These are phyloP conservation scores for Leuciscus waleckii DNA, from an alignment of 2,797 vertebrate genomes.

Conservation along the genomic window DNA sequence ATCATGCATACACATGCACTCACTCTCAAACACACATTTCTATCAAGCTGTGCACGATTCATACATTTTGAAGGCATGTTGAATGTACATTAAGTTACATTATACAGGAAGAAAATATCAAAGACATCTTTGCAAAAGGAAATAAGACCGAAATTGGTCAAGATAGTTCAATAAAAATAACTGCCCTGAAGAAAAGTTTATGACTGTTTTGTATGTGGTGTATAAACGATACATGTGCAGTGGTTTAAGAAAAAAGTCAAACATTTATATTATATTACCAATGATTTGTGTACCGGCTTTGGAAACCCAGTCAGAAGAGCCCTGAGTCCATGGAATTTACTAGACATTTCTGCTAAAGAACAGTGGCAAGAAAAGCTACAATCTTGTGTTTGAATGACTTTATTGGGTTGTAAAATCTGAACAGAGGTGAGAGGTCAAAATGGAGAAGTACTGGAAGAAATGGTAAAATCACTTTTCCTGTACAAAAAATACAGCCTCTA, in stretches of 20 bases:
- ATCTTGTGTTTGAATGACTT: conserved; percentile 61
- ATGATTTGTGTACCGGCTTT: conserved; percentile 15
- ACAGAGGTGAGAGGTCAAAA: conserved; percentile 67
- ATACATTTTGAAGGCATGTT: conserved; percentile 4
- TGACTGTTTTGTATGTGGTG: neutral
- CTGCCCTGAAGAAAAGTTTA: neutral
- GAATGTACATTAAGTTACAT: conserved; percentile 18
- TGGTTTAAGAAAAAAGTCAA: conserved; percentile 8
- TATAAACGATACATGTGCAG: neutral
- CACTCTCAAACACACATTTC: neutral
- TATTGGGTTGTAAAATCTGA: conserved; percentile 65
- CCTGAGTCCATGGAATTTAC: neutral
- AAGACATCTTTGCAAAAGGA: conserved; percentile 1
- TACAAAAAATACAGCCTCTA: conserved; percentile 56
- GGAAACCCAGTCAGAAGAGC: neutral
- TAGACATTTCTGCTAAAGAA: conserved; percentile 47
- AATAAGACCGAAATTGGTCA: neutral
- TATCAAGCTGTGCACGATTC: neutral
- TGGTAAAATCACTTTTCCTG: conserved; percentile 56
- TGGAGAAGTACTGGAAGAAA: conserved; percentile 54
- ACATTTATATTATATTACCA: conserved; percentile 13
- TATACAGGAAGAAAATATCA: conserved; percentile 20
- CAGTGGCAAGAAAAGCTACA: conserved; percentile 43
- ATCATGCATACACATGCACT: neutral
- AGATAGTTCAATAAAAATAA: conserved; percentile 27